Conservation (phyloP, 2,888 invertebrate genomes). For the Megamerina dolium region DNA sequence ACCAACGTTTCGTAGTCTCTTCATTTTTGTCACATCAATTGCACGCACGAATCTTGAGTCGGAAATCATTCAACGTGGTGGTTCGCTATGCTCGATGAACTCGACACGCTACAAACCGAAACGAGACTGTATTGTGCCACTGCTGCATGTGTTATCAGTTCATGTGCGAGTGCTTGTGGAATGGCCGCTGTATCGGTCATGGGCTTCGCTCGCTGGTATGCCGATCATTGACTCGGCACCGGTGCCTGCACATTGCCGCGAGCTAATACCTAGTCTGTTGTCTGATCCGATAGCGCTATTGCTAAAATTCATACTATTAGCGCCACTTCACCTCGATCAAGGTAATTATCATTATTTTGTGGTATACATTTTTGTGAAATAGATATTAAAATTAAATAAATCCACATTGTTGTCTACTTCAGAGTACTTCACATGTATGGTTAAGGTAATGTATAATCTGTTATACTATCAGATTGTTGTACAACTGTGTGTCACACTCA, state of each 20-base stretch:
- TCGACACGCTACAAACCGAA: slow-evolving; percentile 66
- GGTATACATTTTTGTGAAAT: too few relatives aligned
- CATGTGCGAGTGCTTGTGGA: slow-evolving; percentile 69
- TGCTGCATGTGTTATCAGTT: slow-evolving; percentile 80
- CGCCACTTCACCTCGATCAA: slow-evolving; percentile 80
- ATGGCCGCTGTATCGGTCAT: slow-evolving; percentile 55
- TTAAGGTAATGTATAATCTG: slow-evolving; percentile 82
- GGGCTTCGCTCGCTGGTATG: slow-evolving; percentile 48
- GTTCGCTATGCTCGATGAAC: slow-evolving; percentile 58
- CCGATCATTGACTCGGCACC: slow-evolving; percentile 41
- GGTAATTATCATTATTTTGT: too few relatives aligned
- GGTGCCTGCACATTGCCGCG: slow-evolving; percentile 45
- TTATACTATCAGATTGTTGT: slow-evolving; percentile 83
- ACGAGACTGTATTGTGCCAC: slow-evolving; percentile 78
- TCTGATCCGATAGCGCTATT: slow-evolving; percentile 81
- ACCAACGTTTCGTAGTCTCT: slow-evolving; percentile 66
- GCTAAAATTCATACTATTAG: slow-evolving; percentile 76
- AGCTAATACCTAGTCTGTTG: slow-evolving; percentile 72
- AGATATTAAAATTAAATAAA: too few relatives aligned
- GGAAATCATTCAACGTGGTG: slow-evolving; percentile 85
- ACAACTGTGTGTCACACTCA: slow-evolving; percentile 66
- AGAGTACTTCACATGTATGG: slow-evolving; percentile 85
- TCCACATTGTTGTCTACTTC: slow-evolving; percentile 40
- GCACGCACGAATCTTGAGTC: slow-evolving; percentile 89
- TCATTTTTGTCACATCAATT: slow-evolving; percentile 83